Evolutionary conservation across 2,113 vertebrate genomes (phyloP).

Genomic region (Nycticryphes semicollaris): DNA sequence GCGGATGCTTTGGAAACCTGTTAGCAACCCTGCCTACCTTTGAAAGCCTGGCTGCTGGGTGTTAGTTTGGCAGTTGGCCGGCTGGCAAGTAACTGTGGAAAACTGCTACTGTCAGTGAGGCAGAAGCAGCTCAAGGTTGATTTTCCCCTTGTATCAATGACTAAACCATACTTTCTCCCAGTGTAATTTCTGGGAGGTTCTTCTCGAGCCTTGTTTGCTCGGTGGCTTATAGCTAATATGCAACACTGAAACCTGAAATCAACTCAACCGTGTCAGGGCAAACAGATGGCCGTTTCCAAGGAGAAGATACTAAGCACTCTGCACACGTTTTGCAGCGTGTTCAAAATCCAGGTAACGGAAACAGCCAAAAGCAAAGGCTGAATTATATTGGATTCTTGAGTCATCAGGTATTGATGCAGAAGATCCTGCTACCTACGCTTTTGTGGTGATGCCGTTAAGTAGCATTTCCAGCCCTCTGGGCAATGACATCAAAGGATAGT

Average conservation of each 20-base stretch:
- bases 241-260: not conserved
- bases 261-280: not conserved
- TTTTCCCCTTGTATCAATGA: not conserved
- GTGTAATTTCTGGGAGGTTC: not conserved
- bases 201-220: not conserved
- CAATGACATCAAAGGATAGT: slow-evolving; percentile 16
- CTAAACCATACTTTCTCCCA: not conserved
- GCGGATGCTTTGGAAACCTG: not conserved
- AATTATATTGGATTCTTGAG: slow-evolving; percentile 5
- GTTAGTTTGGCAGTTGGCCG: not conserved
- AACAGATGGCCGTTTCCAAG: slow-evolving; percentile 3
- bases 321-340: not conserved
- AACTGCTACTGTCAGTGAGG: not conserved
- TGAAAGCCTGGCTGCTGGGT: not conserved
- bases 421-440: not conserved
- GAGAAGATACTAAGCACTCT: not conserved
- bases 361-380: not conserved
- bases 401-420: slow-evolving; percentile 37
- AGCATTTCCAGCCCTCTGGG: slow-evolving; percentile 46
- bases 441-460: slow-evolving; percentile 23
- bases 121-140: not conserved
- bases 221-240: not conserved
- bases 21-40: not conserved
- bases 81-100: not conserved
- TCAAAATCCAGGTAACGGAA: slow-evolving; percentile 36